These are phyloP conservation scores for Baronia brevicornis DNA, from an alignment of 2,888 invertebrate genomes.

Conservation along the genomic window DNA sequence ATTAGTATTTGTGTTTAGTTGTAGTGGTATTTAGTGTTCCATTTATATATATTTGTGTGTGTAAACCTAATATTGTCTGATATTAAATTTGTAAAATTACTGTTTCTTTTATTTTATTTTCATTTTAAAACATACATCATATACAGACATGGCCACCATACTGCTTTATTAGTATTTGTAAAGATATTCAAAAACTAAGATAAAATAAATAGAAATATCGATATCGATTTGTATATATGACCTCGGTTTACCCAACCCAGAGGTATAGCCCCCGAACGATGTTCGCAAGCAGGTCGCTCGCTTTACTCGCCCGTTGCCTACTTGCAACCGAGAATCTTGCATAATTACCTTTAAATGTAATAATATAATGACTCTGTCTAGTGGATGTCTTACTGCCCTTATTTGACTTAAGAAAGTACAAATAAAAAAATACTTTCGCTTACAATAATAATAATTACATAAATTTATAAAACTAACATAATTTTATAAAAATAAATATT, in stretches of 20 bases:
- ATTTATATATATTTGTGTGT: too few species aligned
- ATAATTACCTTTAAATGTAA: slow-evolving; percentile 56
- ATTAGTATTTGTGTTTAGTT: too few species aligned
- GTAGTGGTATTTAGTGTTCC: too few species aligned
- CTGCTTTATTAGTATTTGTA: slow-evolving; percentile 17
- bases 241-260: slow-evolving; percentile 42
- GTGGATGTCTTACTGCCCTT: slow-evolving; percentile 16
- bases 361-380: slow-evolving; percentile 13
- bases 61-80: too few species aligned
- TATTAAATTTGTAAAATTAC: too few species aligned
- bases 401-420: slow-evolving; percentile 7
- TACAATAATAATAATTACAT: slow-evolving; percentile 7
- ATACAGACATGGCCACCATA: too few species aligned
- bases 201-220: slow-evolving; percentile 29
- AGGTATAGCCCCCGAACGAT: slow-evolving; percentile 41
- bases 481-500: too few species aligned
- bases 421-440: slow-evolving; percentile 9
- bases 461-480: too few species aligned
- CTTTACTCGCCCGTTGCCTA: slow-evolving; percentile 21
- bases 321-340: slow-evolving; percentile 49
- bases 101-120: too few species aligned
- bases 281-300: slow-evolving; percentile 34
- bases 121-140: slow-evolving; percentile 11
- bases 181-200: slow-evolving; percentile 8
- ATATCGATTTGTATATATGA: slow-evolving; percentile 48